These are phyloP conservation scores for Linyphia triangularis DNA, from an alignment of 2,888 invertebrate genomes.

Conservation along the genomic window DNA sequence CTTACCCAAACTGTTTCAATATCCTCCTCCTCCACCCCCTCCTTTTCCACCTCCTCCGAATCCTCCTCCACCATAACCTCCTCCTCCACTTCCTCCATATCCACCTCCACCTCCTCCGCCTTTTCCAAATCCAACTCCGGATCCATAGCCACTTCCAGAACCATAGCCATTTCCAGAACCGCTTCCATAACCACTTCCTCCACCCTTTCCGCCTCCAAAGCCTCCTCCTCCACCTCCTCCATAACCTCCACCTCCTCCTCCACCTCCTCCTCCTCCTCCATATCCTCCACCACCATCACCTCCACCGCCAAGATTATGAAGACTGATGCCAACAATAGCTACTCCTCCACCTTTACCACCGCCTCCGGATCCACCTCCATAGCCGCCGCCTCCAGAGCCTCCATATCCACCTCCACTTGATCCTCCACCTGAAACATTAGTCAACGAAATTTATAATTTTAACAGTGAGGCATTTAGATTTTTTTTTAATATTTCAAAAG, in stretches of 20 bases:
- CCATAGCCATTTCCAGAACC: background rate
- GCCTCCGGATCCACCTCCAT: constrained; percentile 7
- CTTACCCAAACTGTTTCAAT: background rate
- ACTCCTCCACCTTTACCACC: constrained; percentile 25
- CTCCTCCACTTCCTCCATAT: background rate
- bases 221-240: constrained; percentile 41
- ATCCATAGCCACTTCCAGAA: constrained; percentile 14
- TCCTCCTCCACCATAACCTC: background rate
- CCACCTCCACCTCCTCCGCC: background rate
- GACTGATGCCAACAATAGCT: constrained; percentile 14
- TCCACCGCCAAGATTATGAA: constrained; percentile 23
- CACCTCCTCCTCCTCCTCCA: background rate
- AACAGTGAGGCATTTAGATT: too few relatives aligned
- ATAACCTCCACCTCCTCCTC: constrained; percentile 19
- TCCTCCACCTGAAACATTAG: background rate
- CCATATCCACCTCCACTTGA: background rate
- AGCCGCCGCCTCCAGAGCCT: constrained; percentile 33
- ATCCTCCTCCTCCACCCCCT: background rate
- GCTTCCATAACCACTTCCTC: background rate
- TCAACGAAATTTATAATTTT: too few relatives aligned
- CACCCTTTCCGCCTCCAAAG: background rate
- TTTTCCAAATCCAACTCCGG: background rate
- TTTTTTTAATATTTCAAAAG: too few relatives aligned
- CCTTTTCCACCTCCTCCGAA: background rate
- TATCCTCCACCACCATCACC: background rate